A percentile compares a stretch with the other conserved stretches of the same genome.
phyloP scores from a whole-genome alignment of 2,888 invertebrate species.

The Lasius fuliginosus region DNA sequence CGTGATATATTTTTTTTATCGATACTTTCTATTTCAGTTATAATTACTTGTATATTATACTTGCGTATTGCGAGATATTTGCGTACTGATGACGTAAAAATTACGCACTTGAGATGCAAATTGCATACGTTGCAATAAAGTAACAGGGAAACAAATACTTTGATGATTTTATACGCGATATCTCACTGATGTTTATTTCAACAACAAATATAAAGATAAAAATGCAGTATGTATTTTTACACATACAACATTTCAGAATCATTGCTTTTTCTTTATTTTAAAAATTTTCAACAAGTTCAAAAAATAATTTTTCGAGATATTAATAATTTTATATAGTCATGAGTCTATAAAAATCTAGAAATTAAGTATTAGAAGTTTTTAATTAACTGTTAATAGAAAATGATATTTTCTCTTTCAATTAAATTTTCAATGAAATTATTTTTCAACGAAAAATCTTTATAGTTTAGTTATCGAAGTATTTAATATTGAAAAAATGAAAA shows the following conservation, averaged over 20 bases:
- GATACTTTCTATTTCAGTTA: background rate
- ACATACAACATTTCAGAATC: background rate
- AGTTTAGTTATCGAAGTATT: conserved; percentile 1
- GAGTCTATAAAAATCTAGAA: background rate
- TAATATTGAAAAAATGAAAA: background rate
- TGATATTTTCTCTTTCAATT: background rate
- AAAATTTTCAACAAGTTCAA: background rate
- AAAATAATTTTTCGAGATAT: background rate
- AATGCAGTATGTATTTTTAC: background rate
- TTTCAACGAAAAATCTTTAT: background rate
- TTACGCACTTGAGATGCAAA: background rate
- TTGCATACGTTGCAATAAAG: background rate
- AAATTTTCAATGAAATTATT: too few relatives aligned
- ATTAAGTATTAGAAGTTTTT: background rate
- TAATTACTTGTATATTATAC: background rate
- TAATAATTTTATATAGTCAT: background rate
- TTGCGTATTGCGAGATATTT: background rate
- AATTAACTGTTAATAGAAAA: background rate
- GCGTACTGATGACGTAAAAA: background rate
- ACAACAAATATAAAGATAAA: background rate
- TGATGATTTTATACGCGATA: background rate
- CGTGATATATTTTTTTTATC: background rate
- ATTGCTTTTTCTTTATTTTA: background rate
- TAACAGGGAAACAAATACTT: background rate
- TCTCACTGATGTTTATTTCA: background rate